These are phyloP conservation scores for Amiota mariae DNA, from an alignment of 2,888 invertebrate genomes.

Conservation along the genomic window DNA sequence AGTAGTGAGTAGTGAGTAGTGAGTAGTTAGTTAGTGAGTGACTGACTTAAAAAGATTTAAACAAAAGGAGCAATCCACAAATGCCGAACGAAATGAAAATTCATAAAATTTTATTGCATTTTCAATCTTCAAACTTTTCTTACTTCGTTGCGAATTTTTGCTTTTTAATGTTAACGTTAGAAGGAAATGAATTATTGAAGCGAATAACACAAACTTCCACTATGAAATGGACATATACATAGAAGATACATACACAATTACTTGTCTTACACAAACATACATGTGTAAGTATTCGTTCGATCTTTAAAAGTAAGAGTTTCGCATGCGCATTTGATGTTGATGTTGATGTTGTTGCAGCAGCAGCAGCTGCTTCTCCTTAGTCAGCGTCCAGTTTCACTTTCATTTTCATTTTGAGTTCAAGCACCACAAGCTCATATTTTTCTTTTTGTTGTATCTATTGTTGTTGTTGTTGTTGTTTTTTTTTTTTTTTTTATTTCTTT, in stretches of 20 bases:
- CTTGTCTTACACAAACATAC: too few species aligned
- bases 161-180: conserved; percentile 47
- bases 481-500: too few species aligned
- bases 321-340: conserved; percentile 35
- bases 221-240: too few species aligned
- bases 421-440: conserved; percentile 55
- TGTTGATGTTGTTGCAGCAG: conserved; percentile 35
- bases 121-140: conserved; percentile 37
- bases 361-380: conserved; percentile 30
- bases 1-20: too few species aligned
- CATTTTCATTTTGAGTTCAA: conserved; percentile 69
- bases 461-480: not conserved
- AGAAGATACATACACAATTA: too few species aligned
- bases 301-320: conserved; percentile 61
- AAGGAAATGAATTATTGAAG: conserved; percentile 62
- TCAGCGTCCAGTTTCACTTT: conserved; percentile 63
- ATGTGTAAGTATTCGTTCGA: not conserved
- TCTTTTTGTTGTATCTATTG: conserved; percentile 39
- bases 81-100: conserved; percentile 50
- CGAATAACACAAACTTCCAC: too few species aligned
- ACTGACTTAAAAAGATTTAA: not conserved
- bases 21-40: conserved; percentile 31
- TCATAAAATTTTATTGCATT: conserved; percentile 41
- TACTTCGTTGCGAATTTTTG: conserved; percentile 31
- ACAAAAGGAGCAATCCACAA: conserved; percentile 34